A percentile compares a stretch with the other conserved stretches of the same genome.
phyloP scores from a whole-genome alignment of 2,797 vertebrate species.

The Moxostoma hubbsi region DNA sequence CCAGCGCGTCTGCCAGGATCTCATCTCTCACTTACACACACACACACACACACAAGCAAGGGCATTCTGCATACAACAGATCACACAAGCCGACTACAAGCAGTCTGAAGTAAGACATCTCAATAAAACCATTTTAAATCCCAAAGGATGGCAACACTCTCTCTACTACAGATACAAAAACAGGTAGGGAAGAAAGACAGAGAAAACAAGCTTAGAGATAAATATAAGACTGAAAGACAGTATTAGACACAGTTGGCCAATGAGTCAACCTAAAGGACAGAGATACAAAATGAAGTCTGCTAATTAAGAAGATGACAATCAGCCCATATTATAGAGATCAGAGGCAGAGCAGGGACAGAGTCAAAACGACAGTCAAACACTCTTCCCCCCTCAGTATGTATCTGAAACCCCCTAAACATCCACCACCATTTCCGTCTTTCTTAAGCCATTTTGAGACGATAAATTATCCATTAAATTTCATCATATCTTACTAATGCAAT shows the following conservation, averaged over 20 bases:
- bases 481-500: constrained; percentile 98
- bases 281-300: constrained; percentile 36
- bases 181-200: constrained; percentile 24
- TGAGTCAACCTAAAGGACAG: constrained; percentile 34
- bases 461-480: constrained; percentile 99
- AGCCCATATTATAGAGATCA: constrained; percentile 50
- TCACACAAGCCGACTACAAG: constrained; percentile 37
- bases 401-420: constrained; percentile 50
- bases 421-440: constrained; percentile 74
- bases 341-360: constrained; percentile 30
- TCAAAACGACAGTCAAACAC: constrained; percentile 6
- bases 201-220: constrained; percentile 6
- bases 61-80: constrained; percentile 29
- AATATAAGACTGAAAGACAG: constrained; percentile 29
- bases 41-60: constrained; percentile 39
- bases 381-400: constrained; percentile 22
- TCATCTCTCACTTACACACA: constrained; percentile 47
- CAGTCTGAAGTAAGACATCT: constrained; percentile 45
- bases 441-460: constrained; percentile 87
- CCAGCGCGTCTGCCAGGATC: constrained; percentile 58
- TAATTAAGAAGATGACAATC: constrained; percentile 59
- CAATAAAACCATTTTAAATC: constrained; percentile 55
- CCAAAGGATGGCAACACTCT: constrained; percentile 41
- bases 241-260: constrained; percentile 42
- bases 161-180: constrained; percentile 20